Base-by-base conservation (phyloP, 2,888 invertebrate species). In the Drosophila kuntzei region DNA sequence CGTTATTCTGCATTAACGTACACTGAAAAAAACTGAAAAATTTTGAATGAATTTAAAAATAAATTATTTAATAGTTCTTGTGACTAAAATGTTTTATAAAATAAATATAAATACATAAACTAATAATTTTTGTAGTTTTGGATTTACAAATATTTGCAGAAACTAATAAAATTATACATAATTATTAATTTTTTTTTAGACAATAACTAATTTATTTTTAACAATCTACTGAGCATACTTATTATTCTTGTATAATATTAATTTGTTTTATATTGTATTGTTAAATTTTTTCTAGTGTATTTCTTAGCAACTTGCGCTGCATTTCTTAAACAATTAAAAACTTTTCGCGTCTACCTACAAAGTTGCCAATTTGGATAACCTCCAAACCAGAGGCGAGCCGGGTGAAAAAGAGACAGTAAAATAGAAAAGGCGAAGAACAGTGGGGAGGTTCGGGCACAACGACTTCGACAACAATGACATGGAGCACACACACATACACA, bases 291-390 rank as follows among this genome's bases (percentile, higher is more conserved):
- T 37, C 1, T 63, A 41, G 68, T 84, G 74, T 47, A 67, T 44
- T 60, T 54, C 59, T 71, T 69, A 54, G 14, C 6, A 64, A 70
- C 51, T 65, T 37, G 54, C 47, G 14, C 51, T 80, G 69, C 65
- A 72, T 77, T 87, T 83, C 87, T 83, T 79, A 64, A 87, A 87
- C 85, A 83, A 83, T 87, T 82, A 79, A 83, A 82, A 75, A 85
- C 70, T 87, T 83, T 76, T 58, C 77, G 75, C 76, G 71, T 71
- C 79, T 79, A 85, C 82, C 85, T 85, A 87, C 82, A 83, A 83
- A 87, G 83, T 83, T 83, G 80, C 83, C 85, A 85, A 83, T 87
- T 83, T 84, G 82, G 87, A 83, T 87, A 85, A 79, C 87, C 82
- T 85, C 87, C 74, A 79, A 82, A 75, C 61, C 76, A 71, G 61